Base-by-base conservation (phyloP, 92 coral and sea anemone genomes). In the Hydrozoanthus gracilis region DNA sequence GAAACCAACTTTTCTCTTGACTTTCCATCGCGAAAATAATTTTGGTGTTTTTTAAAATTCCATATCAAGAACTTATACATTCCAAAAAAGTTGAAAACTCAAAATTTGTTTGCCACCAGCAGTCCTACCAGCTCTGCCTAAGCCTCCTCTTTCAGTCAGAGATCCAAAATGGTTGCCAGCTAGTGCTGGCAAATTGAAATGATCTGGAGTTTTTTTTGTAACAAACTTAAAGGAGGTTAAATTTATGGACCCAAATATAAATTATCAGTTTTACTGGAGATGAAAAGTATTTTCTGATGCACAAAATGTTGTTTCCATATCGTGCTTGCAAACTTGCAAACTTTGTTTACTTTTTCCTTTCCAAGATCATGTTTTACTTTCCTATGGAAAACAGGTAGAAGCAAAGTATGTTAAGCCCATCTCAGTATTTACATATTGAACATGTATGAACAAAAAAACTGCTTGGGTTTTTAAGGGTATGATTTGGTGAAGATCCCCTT, bases 101-200 rank as follows among this genome's bases (percentile, higher is more conserved):
- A 6, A 58, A 58, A 58, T 58, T 58, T 58, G 65, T 58, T 58
- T 6, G 65, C 11, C 65, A 0, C 0, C 4, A 58, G n/a, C 65
- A 58, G n/a, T 58, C 16, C 65, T 58, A 58, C 0, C n/a, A 4
- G 4, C 65, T 58, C 65, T 58, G 65, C 8, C n/a, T 16, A 58
- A 15, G n/a, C 65, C 65, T 58, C 65, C 65, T 61, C 68, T 61
- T 61, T 61, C 68, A 61, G 68, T 61, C 68, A 61, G 15, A 61
- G 68, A 61, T 61, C 68, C 17, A 61, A 61, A 14, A 61, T 61
- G 68, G 68, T 61, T 61, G 68, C 68, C 18, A 61, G n/a, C n/a
- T n/a, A n/a, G 68, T 61, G 68, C 68, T 14, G 68, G 68, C 68
- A 61, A 61, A 14, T 17, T 61, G 68, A 61, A 61, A 61, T 16